phyloP scores from a whole-genome alignment of 1,140 invertebrate genomes.

The Aphaenogaster floridana region DNA sequence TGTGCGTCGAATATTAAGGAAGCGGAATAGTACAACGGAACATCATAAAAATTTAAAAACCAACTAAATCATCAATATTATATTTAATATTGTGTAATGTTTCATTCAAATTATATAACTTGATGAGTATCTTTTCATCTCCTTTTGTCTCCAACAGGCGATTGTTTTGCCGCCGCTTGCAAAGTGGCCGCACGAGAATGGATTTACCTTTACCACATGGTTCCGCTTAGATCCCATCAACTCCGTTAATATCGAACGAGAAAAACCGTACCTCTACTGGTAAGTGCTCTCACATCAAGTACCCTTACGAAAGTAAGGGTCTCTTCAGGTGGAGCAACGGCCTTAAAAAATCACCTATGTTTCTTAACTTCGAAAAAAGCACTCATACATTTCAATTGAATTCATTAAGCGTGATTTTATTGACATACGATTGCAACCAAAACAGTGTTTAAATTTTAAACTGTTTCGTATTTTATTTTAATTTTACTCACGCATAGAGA shows the following conservation, averaged over 20 bases:
- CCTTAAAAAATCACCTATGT: conserved; percentile 68
- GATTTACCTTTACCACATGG: conserved; percentile 99
- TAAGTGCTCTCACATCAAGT: conserved; percentile 87
- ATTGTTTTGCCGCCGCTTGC: conserved; percentile 98
- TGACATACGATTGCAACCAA: background rate
- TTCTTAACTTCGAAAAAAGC: conserved; percentile 40
- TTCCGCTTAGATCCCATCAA: conserved; percentile 99
- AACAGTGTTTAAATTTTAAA: background rate
- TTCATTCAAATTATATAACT: background rate
- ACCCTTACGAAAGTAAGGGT: conserved; percentile 63
- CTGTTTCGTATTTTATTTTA: background rate
- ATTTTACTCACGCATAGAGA: background rate
- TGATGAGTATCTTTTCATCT: conserved; percentile 1
- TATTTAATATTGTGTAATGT: background rate
- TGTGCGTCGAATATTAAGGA: background rate
- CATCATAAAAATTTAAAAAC: background rate
- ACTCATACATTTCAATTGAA: background rate
- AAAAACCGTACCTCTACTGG: conserved; percentile 99
- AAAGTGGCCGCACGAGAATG: conserved; percentile 99
- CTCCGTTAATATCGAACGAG: conserved; percentile 99
- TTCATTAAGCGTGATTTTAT: conserved; percentile 26
- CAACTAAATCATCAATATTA: background rate
- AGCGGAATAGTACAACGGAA: background rate
- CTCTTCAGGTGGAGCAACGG: conserved; percentile 58
- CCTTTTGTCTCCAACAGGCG: conserved; percentile 89